A percentile compares a stretch with the other conserved stretches of the same genome.
These are phyloP conservation scores for Megalonaias nervosa DNA, from an alignment of 1,140 invertebrate genomes.

Conservation along the genomic window DNA sequence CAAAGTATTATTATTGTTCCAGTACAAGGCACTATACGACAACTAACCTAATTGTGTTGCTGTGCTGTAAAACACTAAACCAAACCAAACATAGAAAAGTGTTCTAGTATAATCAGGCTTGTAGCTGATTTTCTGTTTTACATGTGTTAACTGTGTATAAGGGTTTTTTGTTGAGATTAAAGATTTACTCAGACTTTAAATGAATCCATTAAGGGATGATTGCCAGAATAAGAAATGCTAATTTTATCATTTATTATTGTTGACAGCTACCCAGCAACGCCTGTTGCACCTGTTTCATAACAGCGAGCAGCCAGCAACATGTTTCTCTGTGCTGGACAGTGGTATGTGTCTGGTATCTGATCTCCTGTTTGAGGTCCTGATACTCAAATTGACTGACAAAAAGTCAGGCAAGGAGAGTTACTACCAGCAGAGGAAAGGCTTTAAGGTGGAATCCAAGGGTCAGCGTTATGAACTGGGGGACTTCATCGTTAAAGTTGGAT, in stretches of 20 bases:
- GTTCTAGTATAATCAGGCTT: too few species aligned
- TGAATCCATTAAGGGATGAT: too few species aligned
- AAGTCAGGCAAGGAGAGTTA: constrained; percentile 76
- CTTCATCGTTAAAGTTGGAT: constrained; percentile 95
- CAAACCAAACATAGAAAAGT: too few species aligned
- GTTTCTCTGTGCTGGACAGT: constrained; percentile 91
- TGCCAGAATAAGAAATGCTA: too few species aligned
- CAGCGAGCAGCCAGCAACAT: constrained; percentile 94
- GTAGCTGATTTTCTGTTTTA: too few species aligned
- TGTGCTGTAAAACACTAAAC: too few species aligned
- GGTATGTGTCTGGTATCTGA: constrained; percentile 89
- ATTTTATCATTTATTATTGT: constrained; percentile 35
- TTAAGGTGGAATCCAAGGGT: constrained; percentile 90
- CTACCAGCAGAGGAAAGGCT: constrained; percentile 87
- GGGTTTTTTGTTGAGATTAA: too few species aligned
- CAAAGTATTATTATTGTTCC: too few species aligned
- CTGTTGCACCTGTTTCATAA: constrained; percentile 94
- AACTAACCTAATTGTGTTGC: too few species aligned
- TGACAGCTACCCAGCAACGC: constrained; percentile 76
- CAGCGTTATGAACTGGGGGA: constrained; percentile 93
- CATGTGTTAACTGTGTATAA: too few species aligned
- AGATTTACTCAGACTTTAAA: too few species aligned
- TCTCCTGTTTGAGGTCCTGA: constrained; percentile 90
- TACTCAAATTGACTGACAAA: constrained; percentile 82
- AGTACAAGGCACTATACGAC: too few species aligned